Evolutionary conservation across 2,888 invertebrate genomes (phyloP).

Genomic region (Aspidapion aeneum): DNA sequence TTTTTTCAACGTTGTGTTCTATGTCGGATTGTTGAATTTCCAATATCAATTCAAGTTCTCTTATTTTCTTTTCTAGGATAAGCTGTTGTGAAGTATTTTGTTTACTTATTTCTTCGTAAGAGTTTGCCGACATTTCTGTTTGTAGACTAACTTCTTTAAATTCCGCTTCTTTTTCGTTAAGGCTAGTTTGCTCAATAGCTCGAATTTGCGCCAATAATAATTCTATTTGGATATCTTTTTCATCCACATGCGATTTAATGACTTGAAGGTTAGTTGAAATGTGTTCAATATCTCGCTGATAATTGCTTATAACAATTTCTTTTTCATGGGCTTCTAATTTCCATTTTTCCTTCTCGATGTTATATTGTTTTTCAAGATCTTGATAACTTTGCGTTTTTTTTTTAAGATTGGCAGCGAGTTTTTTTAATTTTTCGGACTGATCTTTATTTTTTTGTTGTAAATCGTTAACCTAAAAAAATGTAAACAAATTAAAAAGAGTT

Average conservation of each 20-base stretch:
- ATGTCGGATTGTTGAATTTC: constrained; percentile 69
- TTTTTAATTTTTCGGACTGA: constrained; percentile 73
- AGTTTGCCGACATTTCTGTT: constrained; percentile 36
- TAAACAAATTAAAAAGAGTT: too few species aligned
- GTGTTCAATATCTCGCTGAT: constrained; percentile 22
- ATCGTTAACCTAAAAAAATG: constrained; percentile 40
- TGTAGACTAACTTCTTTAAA: constrained; percentile 36
- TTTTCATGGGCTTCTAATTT: constrained; percentile 38
- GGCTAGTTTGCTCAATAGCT: constrained; percentile 42
- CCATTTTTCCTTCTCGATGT: constrained; percentile 39
- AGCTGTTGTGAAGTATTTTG: constrained; percentile 24
- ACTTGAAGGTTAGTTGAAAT: constrained; percentile 7
- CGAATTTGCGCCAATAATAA: constrained; percentile 6
- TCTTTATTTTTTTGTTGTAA: constrained; percentile 64
- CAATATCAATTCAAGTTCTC: constrained; percentile 70
- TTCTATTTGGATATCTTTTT: not conserved
- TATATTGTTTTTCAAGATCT: constrained; percentile 57
- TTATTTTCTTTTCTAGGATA: constrained; percentile 62
- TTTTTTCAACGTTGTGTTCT: constrained; percentile 59
- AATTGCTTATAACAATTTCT: constrained; percentile 22
- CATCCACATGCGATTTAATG: constrained; percentile 7
- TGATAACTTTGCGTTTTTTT: constrained; percentile 64
- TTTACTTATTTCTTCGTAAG: constrained; percentile 30
- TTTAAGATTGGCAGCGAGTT: constrained; percentile 71
- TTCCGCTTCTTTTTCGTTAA: constrained; percentile 30